Conservation (phyloP, 2,888 invertebrate genomes). For the Drosophila nr. medialis region DNA sequence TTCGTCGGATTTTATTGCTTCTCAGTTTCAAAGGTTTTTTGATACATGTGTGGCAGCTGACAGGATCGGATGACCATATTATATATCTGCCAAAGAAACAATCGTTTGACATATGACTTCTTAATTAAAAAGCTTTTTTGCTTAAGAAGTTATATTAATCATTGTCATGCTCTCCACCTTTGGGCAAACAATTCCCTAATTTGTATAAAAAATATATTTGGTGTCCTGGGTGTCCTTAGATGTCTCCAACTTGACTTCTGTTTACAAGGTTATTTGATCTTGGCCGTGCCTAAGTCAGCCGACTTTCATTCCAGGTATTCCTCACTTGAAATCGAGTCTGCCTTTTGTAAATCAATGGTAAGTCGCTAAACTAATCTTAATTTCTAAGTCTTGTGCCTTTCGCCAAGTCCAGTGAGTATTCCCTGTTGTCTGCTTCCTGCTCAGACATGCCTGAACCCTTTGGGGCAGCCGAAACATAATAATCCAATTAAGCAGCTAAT, state of each 20-base stretch:
- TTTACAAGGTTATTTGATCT: not conserved
- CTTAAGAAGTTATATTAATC: not conserved
- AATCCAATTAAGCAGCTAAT: constrained; percentile 14
- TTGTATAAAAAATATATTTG: not conserved
- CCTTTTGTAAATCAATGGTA: not conserved
- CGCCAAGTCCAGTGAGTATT: not conserved
- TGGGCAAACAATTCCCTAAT: not conserved
- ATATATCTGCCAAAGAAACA: not conserved
- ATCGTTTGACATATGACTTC: not conserved
- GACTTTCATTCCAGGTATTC: not conserved
- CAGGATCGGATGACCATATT: not conserved
- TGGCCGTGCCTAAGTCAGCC: not conserved
- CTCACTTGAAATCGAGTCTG: not conserved
- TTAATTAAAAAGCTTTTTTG: not conserved
- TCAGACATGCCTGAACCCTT: not conserved
- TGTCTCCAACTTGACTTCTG: not conserved
- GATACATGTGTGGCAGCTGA: not conserved
- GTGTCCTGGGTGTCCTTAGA: too few species aligned
- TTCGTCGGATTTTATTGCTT: not conserved
- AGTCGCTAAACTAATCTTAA: not conserved
- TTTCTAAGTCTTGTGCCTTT: not conserved
- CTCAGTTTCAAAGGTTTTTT: not conserved
- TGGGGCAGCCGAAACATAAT: constrained; percentile 2
- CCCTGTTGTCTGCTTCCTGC: not conserved
- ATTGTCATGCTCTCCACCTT: fast-evolving